These are phyloP conservation scores for Drosophila saltans DNA, from an alignment of 1,140 invertebrate genomes.

Conservation along the genomic window DNA sequence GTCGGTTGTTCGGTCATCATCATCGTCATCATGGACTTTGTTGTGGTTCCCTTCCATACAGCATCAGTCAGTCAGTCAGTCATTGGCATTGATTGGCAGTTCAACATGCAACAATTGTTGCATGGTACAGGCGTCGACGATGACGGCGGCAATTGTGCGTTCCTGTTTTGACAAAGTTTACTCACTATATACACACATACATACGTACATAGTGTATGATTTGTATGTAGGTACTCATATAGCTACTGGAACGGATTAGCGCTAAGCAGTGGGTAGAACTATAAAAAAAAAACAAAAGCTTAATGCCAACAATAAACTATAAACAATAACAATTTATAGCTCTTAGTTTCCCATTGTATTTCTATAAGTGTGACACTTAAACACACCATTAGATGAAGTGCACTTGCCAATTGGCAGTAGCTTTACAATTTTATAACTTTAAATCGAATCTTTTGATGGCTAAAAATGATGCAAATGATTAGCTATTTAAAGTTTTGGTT, in stretches of 20 bases:
- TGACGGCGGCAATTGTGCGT: constrained; percentile 32
- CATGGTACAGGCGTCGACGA: constrained; percentile 61
- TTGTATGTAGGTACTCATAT: neutral
- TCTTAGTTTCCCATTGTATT: too few species aligned
- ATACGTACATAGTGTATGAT: neutral
- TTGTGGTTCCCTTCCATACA: constrained; percentile 3
- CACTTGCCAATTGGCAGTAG: too few species aligned
- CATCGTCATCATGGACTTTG: constrained; percentile 34
- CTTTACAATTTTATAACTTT: too few species aligned
- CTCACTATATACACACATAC: too few species aligned
- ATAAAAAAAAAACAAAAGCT: too few species aligned
- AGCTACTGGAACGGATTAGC: neutral
- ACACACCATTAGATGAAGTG: too few species aligned
- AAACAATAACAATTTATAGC: too few species aligned
- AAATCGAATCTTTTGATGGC: neutral
- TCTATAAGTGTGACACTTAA: too few species aligned
- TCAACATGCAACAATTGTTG: constrained; percentile 79
- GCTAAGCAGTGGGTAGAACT: too few species aligned
- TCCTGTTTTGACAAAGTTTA: constrained; percentile 5
- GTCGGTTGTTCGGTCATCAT: constrained; percentile 20
- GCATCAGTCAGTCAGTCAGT: constrained; percentile 64
- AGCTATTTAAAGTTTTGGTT: too few species aligned
- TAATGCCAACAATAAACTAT: too few species aligned
- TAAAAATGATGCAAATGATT: too few species aligned
- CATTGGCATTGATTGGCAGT: constrained; percentile 77